Conservation (phyloP, 2,113 vertebrate species). For the Rattus norvegicus region DNA sequence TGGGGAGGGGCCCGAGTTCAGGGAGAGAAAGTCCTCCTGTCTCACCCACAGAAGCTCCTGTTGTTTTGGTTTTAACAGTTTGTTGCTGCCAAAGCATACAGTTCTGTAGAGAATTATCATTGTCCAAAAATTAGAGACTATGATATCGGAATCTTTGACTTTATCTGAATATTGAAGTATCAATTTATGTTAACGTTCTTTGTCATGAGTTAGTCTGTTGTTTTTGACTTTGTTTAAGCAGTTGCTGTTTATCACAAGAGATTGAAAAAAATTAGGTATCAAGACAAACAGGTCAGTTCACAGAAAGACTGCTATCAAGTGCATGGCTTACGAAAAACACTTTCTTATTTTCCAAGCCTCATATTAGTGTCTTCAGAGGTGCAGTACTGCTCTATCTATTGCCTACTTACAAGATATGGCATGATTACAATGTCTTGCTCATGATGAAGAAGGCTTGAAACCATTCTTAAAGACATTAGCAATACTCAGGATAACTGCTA, state of each 20-base stretch:
- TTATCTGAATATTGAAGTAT: constrained; percentile 13
- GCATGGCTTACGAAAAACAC: not conserved
- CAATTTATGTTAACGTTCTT: constrained; percentile 29
- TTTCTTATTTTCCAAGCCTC: not conserved
- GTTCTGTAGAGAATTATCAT: constrained; percentile 20
- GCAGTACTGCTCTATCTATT: constrained; percentile 20
- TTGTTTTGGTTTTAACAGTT: constrained; percentile 3
- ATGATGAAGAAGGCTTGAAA: constrained; percentile 56
- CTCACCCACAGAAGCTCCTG: not conserved
- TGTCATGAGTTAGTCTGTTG: constrained; percentile 14
- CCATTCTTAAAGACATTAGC: constrained; percentile 37
- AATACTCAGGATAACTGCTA: constrained; percentile 18
- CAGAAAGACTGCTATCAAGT: not conserved
- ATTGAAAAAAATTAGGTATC: not conserved
- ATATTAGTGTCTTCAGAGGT: constrained; percentile 50
- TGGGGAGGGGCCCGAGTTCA: not conserved
- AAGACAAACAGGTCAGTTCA: not conserved
- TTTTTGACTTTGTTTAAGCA: constrained; percentile 21
- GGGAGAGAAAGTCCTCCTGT: not conserved
- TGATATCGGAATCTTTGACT: not conserved
- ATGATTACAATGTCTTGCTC: not conserved
- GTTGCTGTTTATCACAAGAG: not conserved
- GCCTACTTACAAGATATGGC: not conserved
- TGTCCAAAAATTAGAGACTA: constrained; percentile 29
- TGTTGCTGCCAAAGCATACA: not conserved